phyloP scores from a whole-genome alignment of 2,888 invertebrate genomes.

The Meandrusa payeni region DNA sequence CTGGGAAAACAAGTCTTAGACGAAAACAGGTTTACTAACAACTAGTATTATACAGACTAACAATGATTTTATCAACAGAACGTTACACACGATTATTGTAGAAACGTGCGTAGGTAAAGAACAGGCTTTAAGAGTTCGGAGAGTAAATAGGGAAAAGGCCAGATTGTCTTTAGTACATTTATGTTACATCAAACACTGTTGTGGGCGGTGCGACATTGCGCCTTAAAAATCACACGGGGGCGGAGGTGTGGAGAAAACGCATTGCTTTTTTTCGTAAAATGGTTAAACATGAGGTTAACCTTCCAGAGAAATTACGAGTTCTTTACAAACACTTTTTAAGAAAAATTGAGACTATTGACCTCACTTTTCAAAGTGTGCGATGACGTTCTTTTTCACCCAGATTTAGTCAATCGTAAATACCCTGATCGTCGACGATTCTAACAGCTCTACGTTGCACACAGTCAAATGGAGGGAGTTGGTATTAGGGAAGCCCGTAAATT shows the following conservation, averaged over 20 bases:
- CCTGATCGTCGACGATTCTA: too few species aligned
- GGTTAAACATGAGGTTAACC: too few species aligned
- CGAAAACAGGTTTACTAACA: slow-evolving; percentile 11
- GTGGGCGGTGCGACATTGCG: slow-evolving; percentile 57
- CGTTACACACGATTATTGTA: slow-evolving; percentile 16
- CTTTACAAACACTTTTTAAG: too few species aligned
- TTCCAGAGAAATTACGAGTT: too few species aligned
- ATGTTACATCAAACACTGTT: slow-evolving; percentile 56
- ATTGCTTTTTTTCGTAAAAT: too few species aligned
- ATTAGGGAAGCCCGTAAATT: too few species aligned
- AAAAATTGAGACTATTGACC: too few species aligned
- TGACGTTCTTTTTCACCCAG: too few species aligned
- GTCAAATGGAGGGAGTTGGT: too few species aligned
- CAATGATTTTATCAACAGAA: slow-evolving; percentile 13
- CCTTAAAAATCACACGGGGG: slow-evolving; percentile 60
- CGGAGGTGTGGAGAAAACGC: slow-evolving; percentile 54
- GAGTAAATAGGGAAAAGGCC: slow-evolving; percentile 46
- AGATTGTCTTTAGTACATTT: slow-evolving; percentile 54
- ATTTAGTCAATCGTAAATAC: too few species aligned
- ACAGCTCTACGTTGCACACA: too few species aligned
- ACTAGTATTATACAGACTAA: slow-evolving; percentile 13
- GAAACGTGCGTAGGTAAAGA: slow-evolving; percentile 20
- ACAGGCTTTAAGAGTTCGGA: slow-evolving; percentile 34
- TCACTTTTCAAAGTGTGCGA: too few species aligned
- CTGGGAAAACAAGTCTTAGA: not conserved